Evolutionary conservation across 2,797 vertebrate species (phyloP).

Genomic region (Chanos chanos): DNA sequence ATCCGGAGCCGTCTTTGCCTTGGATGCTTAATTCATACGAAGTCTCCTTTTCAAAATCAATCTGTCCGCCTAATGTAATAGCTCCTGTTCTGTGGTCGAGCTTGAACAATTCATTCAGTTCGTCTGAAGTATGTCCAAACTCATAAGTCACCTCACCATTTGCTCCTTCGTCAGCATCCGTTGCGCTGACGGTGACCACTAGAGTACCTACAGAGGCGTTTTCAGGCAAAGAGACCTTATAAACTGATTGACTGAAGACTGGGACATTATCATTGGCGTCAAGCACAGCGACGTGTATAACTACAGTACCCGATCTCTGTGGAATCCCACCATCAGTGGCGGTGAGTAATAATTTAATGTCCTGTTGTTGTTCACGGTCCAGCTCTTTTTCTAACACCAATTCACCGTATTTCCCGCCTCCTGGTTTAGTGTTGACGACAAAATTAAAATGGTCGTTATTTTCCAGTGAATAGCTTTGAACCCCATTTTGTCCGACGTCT

Average conservation of each 20-base stretch:
- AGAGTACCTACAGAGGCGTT: slow-evolving; percentile 46
- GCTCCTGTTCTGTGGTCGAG: slow-evolving; percentile 50
- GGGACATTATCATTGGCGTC: slow-evolving; percentile 54
- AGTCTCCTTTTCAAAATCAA: slow-evolving; percentile 58
- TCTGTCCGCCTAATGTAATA: slow-evolving; percentile 32
- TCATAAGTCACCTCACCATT: slow-evolving; percentile 54
- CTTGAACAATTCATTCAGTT: slow-evolving; percentile 41
- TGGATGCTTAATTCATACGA: background rate
- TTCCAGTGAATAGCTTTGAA: slow-evolving; percentile 58
- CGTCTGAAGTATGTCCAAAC: slow-evolving; percentile 46
- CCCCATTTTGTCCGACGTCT: slow-evolving; percentile 57
- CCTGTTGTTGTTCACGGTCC: slow-evolving; percentile 54
- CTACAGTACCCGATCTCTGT: slow-evolving; percentile 45
- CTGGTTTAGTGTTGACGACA: slow-evolving; percentile 38
- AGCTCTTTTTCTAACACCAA: slow-evolving; percentile 52
- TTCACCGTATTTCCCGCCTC: slow-evolving; percentile 48
- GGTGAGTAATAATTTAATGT: slow-evolving; percentile 41
- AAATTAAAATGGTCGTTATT: slow-evolving; percentile 51
- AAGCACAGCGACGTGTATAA: slow-evolving; percentile 47
- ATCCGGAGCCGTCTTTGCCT: background rate
- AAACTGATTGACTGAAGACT: slow-evolving; percentile 44
- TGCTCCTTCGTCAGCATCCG: slow-evolving; percentile 58
- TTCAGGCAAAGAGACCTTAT: slow-evolving; percentile 57
- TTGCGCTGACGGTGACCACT: slow-evolving; percentile 57
- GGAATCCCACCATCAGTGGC: slow-evolving; percentile 58